Percentiles rank a stretch among this genome's conserved stretches.
Conservation (phyloP, 2,888 invertebrate species). For the Mesochorus sp. region DNA sequence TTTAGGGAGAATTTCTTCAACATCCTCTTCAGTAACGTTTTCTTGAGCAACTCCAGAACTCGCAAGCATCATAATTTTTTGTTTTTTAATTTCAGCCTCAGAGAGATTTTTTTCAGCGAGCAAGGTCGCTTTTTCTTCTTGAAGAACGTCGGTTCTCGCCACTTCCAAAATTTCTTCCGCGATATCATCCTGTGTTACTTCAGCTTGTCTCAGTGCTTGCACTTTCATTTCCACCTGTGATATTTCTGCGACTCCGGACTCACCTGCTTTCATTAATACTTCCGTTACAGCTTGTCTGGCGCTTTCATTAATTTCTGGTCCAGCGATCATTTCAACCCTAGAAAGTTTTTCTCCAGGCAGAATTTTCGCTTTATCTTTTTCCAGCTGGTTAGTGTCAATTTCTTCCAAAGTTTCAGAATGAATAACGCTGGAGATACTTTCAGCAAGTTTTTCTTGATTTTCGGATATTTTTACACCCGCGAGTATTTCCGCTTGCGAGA, state of each 20-base stretch:
- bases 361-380: constrained; percentile 4
- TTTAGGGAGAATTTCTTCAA: constrained; percentile 27
- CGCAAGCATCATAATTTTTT: constrained; percentile 28
- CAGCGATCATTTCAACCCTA: constrained; percentile 19
- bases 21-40: constrained; percentile 22
- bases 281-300: constrained; percentile 40
- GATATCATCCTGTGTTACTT: neutral
- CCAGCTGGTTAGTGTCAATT: neutral
- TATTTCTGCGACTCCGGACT: constrained; percentile 20
- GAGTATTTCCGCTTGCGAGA: constrained; percentile 31
- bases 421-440: neutral
- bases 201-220: constrained; percentile 23
- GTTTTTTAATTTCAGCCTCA: constrained; percentile 3
- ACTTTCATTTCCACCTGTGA: constrained; percentile 24
- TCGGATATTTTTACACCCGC: constrained; percentile 16
- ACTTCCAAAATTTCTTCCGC: constrained; percentile 35
- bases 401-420: constrained; percentile 37
- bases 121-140: constrained; percentile 12
- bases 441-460: neutral
- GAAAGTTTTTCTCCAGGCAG: constrained; percentile 14
- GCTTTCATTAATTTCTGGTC: constrained; percentile 4
- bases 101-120: constrained; percentile 26
- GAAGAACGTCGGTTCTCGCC: constrained; percentile 11
- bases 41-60: constrained; percentile 27
- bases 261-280: constrained; percentile 4